phyloP scores from a whole-genome alignment of 2,888 invertebrate species.

The Dusona sp. region DNA sequence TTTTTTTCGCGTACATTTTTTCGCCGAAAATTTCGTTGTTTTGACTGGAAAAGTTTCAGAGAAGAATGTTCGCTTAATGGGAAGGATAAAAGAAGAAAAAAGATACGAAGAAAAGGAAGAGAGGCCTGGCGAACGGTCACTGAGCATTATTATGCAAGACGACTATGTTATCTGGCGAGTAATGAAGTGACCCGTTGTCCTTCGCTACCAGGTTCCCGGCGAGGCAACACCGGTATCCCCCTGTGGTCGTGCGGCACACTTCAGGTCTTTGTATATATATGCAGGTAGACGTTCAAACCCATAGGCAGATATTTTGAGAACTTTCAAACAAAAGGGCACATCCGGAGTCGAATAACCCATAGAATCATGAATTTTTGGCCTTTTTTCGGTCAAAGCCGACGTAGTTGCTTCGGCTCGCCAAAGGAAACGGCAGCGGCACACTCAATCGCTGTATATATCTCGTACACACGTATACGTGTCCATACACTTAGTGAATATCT shows the following conservation, averaged over 20 bases:
- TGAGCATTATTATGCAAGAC: slow-evolving; percentile 78
- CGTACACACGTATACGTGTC: slow-evolving; percentile 1
- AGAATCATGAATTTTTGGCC: not conserved
- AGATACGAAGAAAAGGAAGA: slow-evolving; percentile 61
- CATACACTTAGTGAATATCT: not conserved
- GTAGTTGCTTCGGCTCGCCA: slow-evolving; percentile 57
- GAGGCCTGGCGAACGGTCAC: slow-evolving; percentile 45
- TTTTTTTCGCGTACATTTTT: slow-evolving; percentile 46
- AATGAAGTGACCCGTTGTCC: slow-evolving; percentile 80
- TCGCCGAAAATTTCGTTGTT: slow-evolving; percentile 24
- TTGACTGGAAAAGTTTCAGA: slow-evolving; percentile 15
- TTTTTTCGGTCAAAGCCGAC: not conserved
- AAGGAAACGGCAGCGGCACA: slow-evolving; percentile 58
- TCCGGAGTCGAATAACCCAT: not conserved
- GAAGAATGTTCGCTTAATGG: slow-evolving; percentile 11
- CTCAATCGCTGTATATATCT: slow-evolving; percentile 32
- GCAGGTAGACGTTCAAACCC: slow-evolving; percentile 61
- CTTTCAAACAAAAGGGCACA: slow-evolving; percentile 54
- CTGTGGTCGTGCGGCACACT: slow-evolving; percentile 57
- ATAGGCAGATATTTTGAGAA: slow-evolving; percentile 44
- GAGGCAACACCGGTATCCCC: slow-evolving; percentile 67
- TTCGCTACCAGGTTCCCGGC: slow-evolving; percentile 78
- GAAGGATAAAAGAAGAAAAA: slow-evolving; percentile 37
- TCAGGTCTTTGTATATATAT: slow-evolving; percentile 60
- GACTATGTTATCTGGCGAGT: slow-evolving; percentile 79